A percentile compares a stretch with the other conserved stretches of the same genome.
These are phyloP conservation scores for Siderastrea radians DNA, from an alignment of 92 coral and sea anemone species.

Conservation along the genomic window DNA sequence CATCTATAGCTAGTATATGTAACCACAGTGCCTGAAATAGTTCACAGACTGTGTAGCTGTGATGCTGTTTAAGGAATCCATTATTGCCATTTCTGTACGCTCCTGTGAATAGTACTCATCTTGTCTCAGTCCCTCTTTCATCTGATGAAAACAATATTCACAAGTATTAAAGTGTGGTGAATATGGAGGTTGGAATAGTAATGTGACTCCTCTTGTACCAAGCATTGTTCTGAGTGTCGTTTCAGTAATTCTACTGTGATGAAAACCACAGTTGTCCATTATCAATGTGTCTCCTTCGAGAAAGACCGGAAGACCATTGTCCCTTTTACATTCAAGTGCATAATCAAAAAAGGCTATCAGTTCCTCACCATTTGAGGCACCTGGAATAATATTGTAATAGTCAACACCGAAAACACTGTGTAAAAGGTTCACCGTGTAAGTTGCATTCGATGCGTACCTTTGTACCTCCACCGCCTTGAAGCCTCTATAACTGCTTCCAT, in stretches of 20 bases:
- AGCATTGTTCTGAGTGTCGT: constrained; percentile 43
- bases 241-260: constrained; percentile 17
- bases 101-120: constrained; percentile 59
- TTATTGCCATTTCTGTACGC: constrained; percentile 71
- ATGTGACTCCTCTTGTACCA: constrained; percentile 20
- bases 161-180: no score
- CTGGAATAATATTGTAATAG: constrained; percentile 45
- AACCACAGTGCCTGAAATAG: constrained; percentile 67
- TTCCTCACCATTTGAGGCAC: constrained; percentile 64
- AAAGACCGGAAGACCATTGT: constrained; percentile 39
- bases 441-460: constrained; percentile 68
- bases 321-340: constrained; percentile 14
- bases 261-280: no score
- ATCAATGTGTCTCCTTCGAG: constrained; percentile 30
- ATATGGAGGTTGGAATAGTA: constrained; percentile 42
- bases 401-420: constrained; percentile 39
- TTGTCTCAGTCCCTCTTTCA: constrained; percentile 57
- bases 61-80: constrained; percentile 58
- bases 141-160: no score
- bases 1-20: constrained; percentile 21
- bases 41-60: constrained; percentile 49
- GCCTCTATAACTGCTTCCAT: constrained; percentile 60
- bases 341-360: constrained; percentile 50
- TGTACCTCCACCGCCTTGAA: constrained; percentile 55
- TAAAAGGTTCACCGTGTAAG: constrained; percentile 27